Percentiles rank a stretch among this genome's conserved stretches.
These are phyloP conservation scores for Micropoecilia bifurca DNA, from an alignment of 2,797 vertebrate species.

Conservation along the genomic window DNA sequence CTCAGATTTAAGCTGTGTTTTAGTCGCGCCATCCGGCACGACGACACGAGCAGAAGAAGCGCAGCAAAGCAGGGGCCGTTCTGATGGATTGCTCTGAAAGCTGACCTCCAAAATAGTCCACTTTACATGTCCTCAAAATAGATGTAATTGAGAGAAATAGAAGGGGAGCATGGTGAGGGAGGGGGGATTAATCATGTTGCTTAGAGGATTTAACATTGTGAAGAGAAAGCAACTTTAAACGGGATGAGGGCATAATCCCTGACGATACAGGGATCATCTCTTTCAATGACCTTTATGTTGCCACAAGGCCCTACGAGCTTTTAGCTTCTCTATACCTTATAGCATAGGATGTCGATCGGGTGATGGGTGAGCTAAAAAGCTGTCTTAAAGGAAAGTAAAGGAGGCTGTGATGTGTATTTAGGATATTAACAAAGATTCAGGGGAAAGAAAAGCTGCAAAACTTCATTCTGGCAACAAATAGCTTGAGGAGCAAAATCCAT, in stretches of 20 bases:
- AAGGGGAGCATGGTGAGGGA: no score
- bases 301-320: slow-evolving; percentile 69
- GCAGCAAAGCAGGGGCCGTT: slow-evolving; percentile 4
- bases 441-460: background rate
- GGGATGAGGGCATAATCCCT: slow-evolving; percentile 79
- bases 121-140: slow-evolving; percentile 44
- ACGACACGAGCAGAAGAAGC: slow-evolving; percentile 6
- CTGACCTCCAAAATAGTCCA: slow-evolving; percentile 59
- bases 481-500: background rate
- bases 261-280: slow-evolving; percentile 81
- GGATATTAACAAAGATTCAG: slow-evolving; percentile 19
- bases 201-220: slow-evolving; percentile 74
- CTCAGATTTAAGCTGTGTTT: slow-evolving; percentile 20
- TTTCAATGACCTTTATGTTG: slow-evolving; percentile 81
- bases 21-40: background rate
- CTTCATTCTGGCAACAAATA: background rate
- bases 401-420: slow-evolving; percentile 22
- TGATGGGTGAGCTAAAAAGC: slow-evolving; percentile 14
- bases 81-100: slow-evolving; percentile 20
- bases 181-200: slow-evolving; percentile 73
- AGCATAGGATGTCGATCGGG: slow-evolving; percentile 42
- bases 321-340: slow-evolving; percentile 64
- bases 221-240: slow-evolving; percentile 82
- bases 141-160: slow-evolving; percentile 32
- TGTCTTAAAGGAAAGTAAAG: slow-evolving; percentile 22